These are phyloP conservation scores for Myripristis jacobus DNA, from an alignment of 2,797 vertebrate genomes.

Conservation along the genomic window DNA sequence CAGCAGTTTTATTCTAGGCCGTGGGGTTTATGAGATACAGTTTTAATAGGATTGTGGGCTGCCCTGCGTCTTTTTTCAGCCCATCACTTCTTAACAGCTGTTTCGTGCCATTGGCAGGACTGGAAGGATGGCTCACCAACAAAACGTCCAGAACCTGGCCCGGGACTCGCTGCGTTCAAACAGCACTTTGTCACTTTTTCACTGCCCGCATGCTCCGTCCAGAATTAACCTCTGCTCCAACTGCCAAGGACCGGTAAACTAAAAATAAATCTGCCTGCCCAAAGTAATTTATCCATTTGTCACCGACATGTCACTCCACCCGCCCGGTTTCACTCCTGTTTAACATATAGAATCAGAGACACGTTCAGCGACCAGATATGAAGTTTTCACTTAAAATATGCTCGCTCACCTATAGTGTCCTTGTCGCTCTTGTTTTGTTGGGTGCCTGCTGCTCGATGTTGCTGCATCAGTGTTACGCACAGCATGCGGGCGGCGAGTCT, in stretches of 20 bases:
- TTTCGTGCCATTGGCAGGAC: slow-evolving; percentile 39
- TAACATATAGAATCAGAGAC: too few relatives aligned
- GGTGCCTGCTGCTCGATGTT: not conserved
- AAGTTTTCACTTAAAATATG: too few relatives aligned
- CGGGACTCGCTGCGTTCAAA: slow-evolving; percentile 30
- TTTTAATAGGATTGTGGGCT: slow-evolving; percentile 56
- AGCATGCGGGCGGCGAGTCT: too few relatives aligned
- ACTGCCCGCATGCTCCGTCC: slow-evolving; percentile 7
- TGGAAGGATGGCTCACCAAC: slow-evolving; percentile 44
- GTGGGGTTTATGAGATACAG: slow-evolving; percentile 70
- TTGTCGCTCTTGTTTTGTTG: not conserved
- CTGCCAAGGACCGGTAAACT: too few relatives aligned
- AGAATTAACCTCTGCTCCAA: too few relatives aligned
- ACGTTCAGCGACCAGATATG: too few relatives aligned
- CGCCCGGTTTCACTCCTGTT: too few relatives aligned
- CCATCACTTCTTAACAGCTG: slow-evolving; percentile 57
- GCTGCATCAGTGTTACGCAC: too few relatives aligned
- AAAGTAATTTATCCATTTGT: too few relatives aligned
- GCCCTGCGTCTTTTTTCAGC: slow-evolving; percentile 31
- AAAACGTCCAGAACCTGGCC: slow-evolving; percentile 44
- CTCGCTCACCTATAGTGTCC: too few relatives aligned
- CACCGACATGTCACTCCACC: too few relatives aligned
- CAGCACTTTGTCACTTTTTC: slow-evolving; percentile 23
- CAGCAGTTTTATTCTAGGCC: slow-evolving; percentile 73
- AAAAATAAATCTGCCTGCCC: too few relatives aligned